These are phyloP conservation scores for Eupithecia pulchellata DNA, from an alignment of 2,888 invertebrate genomes.

Conservation along the genomic window DNA sequence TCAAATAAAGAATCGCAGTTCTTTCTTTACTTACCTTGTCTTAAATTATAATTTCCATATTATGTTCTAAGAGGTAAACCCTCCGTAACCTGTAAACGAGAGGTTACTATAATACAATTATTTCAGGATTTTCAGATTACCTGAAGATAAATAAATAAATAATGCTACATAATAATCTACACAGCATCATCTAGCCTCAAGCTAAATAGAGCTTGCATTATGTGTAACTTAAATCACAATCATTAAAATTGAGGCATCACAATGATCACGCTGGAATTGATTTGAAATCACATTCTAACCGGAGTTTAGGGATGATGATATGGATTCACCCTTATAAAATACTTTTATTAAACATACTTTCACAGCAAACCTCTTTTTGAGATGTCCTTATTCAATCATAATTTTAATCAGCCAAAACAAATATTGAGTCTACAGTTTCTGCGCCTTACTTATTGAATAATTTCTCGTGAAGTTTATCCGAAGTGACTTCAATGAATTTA, in stretches of 20 bases:
- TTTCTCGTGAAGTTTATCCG: constrained; percentile 72
- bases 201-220: too few species aligned
- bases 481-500: constrained; percentile 77
- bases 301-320: not conserved
- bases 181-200: too few species aligned
- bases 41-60: too few species aligned
- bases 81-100: constrained; percentile 35
- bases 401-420: constrained; percentile 18
- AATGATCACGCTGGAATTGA: not conserved
- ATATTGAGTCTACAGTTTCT: constrained; percentile 9
- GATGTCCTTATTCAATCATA: constrained; percentile 25
- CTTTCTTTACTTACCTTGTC: constrained; percentile 41
- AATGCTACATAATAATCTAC: too few species aligned
- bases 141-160: too few species aligned
- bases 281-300: not conserved
- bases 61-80: constrained; percentile 42
- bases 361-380: not conserved
- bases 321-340: not conserved
- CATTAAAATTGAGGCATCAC: not conserved
- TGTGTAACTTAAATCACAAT: too few species aligned
- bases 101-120: not conserved
- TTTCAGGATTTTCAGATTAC: not conserved
- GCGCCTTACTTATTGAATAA: constrained; percentile 53
- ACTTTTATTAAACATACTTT: not conserved
- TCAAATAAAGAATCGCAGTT: constrained; percentile 32